A percentile compares a stretch with the other conserved stretches of the same genome.
These are phyloP conservation scores for Aleiodes alternator DNA, from an alignment of 2,888 invertebrate genomes.

Conservation along the genomic window DNA sequence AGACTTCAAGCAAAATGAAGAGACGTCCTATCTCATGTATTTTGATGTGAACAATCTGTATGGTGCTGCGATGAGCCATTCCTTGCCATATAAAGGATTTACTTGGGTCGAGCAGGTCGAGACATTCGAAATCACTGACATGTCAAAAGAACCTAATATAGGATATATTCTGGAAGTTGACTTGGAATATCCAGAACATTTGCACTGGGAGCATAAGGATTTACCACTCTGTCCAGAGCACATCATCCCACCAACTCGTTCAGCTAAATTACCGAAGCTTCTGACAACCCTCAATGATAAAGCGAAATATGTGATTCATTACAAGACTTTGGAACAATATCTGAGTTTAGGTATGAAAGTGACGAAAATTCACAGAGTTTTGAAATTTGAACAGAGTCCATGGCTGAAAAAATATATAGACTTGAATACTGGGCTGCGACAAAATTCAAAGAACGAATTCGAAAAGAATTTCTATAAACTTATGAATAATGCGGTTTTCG, in stretches of 20 bases:
- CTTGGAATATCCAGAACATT: slow-evolving; percentile 62
- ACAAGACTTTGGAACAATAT: slow-evolving; percentile 64
- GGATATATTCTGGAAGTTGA: slow-evolving; percentile 62
- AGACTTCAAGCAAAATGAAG: slow-evolving; percentile 37
- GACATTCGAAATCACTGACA: neutral
- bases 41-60: too few species aligned
- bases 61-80: too few species aligned
- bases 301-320: slow-evolving; percentile 64
- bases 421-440: slow-evolving; percentile 65
- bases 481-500: slow-evolving; percentile 71
- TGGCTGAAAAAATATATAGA: neutral
- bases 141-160: neutral
- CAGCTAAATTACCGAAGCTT: slow-evolving; percentile 51
- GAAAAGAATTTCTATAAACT: slow-evolving; percentile 69
- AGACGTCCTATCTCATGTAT: slow-evolving; percentile 52
- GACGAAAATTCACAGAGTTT: too few species aligned
- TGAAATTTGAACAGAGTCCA: too few species aligned
- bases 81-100: slow-evolving; percentile 51
- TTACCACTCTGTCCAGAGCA: slow-evolving; percentile 60
- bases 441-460: slow-evolving; percentile 64
- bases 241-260: slow-evolving; percentile 9
- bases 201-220: slow-evolving; percentile 65
- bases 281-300: slow-evolving; percentile 19
- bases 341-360: slow-evolving; percentile 55
- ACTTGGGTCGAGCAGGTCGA: slow-evolving; percentile 58